Evolutionary conservation across 2,888 invertebrate species (phyloP), one percentile per base, ranked within the genome.

Genomic region (Epinotia ramella): DNA sequence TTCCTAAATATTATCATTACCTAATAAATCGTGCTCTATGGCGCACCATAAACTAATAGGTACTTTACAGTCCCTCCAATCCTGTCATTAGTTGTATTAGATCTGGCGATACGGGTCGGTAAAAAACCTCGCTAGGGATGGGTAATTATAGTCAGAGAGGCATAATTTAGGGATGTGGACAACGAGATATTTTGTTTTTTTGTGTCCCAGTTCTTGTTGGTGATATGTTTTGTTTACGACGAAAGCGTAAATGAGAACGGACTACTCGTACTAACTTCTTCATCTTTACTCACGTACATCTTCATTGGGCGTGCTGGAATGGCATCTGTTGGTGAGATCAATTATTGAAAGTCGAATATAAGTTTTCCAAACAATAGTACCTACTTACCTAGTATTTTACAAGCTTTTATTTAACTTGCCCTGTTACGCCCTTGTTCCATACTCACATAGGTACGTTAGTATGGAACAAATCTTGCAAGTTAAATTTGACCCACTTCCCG

Each of bases 1-100:
- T 53, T 66, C 53, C 65, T 71, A 71, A 75, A 71, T 62, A 75
- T 75, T 71, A 75, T 75, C 70, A 75, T 75, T 75, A 75, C 75
- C 70, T 40, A 75, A 78, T 78, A 78, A 78, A 78, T 78, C 78
- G 78, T 78, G 74, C 66, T 77, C 74, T 78, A 78, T 77, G 78
- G 74, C 68, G 76, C 72, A 77, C 82, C 79, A 80, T 81, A 82
- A 81, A 79, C 81, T 87, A 88, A 89, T 87, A 89, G 89, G 83
- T 83, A 85, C 87, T 86, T 86, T 86, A 84, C 81, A 83, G 83
- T 79, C 82, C 84, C 82, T 81, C 87, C 84, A 86, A 88, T 88
- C 86, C 91, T 84, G 83, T 91, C 91, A 91, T 92, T 92, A 91
- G 88, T 85, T 86, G 85, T 89, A 90, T 91, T 90, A 91, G 92